Evolutionary conservation across 64 coral and sea anemone genomes (phyloP), one percentile per base, ranked within the genome.

Genomic region (Acropora yongei): DNA sequence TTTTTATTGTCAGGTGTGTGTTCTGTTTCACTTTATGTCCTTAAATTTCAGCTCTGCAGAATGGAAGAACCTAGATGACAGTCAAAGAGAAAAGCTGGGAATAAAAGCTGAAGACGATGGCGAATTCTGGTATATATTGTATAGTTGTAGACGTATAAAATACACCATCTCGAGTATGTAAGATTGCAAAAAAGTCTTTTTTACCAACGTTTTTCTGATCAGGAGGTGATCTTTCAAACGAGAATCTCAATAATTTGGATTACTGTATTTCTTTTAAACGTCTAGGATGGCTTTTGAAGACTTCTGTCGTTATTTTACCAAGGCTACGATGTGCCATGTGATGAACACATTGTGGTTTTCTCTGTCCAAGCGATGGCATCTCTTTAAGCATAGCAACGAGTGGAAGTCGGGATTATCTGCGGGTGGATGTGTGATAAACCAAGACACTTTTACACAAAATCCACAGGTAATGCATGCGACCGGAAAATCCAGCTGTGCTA

Each of bases 241-340:
- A 30, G 30, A 30, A 30, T 30, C 30, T 0, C 30, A 30, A 30
- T 30, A 30, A 30, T 30, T 30, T 30, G 30, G 30, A 30, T 30
- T 30, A 30, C 8, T 3, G 16, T 3, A 14, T 63, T 63, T 63
- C 60, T 78, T 8, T 45, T 72, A 48, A 12, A 65, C n/a, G 0
- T 71, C 17, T 41, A 96, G 95, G 95, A 96, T 96, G 95, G 16
- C 87, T 11, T 96, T 96, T 75, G 95, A 96, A 65, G 95, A 96
- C 51, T 96, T 96, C 63, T 83, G 91, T 49, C 61, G 57, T 12
- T 89, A 93, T 63, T 96, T 96, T 10, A 93, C 95, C 8, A 96
- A 92, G n/a, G 76, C 87, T 9, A 96, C 91, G 49, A 78, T 96
- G 47, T 96, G 95, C 47, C 91, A 96, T 30, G 80, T 96, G 74